Evolutionary conservation across 2,797 vertebrate genomes (phyloP).

Genomic region (Loriculus beryllinus): DNA sequence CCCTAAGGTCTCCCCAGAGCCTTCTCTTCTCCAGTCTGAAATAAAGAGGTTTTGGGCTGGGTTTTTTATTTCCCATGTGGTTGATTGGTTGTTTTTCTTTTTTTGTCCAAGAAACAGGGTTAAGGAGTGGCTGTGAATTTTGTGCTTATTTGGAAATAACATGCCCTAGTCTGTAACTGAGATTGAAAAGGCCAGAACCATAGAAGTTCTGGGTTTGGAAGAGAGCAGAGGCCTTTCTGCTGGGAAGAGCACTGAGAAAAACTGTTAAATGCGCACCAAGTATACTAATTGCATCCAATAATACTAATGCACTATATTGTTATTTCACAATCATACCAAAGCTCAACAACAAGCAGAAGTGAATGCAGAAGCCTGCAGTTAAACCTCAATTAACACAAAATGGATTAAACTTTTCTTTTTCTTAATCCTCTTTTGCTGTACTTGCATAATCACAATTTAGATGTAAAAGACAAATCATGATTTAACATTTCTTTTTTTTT

Average conservation of each 20-base stretch:
- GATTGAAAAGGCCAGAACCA: accelerated
- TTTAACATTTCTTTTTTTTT: accelerated
- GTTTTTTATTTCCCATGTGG: neutral
- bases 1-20: neutral
- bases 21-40: neutral
- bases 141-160: neutral
- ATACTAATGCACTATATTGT: accelerated
- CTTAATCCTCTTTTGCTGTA: neutral
- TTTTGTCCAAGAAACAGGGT: neutral
- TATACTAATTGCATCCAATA: neutral
- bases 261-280: neutral
- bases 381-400: neutral
- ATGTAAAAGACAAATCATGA: neutral
- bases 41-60: neutral
- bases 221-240: neutral
- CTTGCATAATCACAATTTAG: neutral
- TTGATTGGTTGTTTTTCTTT: neutral
- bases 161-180: accelerated
- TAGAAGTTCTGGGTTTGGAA: accelerated
- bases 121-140: neutral
- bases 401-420: neutral
- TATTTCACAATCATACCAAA: no score
- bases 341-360: neutral
- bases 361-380: neutral
- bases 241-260: neutral